A percentile compares a stretch with the other conserved stretches of the same genome.
Evolutionary conservation across 2,888 invertebrate genomes (phyloP).

Genomic region (Hedychridium roseum): DNA sequence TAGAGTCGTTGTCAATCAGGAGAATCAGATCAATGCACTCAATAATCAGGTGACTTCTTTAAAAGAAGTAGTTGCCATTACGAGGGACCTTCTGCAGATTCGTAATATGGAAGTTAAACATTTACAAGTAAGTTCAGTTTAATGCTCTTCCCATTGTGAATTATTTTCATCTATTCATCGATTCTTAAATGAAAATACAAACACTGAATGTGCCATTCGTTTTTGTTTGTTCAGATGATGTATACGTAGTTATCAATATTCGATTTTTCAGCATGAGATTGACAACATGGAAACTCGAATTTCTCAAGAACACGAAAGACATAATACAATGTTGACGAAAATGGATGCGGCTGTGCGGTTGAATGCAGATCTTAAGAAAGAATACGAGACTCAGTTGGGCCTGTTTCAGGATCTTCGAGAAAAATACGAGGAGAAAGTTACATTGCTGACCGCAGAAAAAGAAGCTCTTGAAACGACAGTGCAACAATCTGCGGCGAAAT

Average conservation of each 20-base stretch:
- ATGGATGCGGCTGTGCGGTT: conserved; percentile 76
- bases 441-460: conserved; percentile 68
- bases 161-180: too few species aligned
- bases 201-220: too few species aligned
- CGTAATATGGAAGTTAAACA: conserved; percentile 82
- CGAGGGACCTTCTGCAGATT: conserved; percentile 81
- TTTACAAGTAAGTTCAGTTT: conserved; percentile 67
- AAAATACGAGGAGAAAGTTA: conserved; percentile 74
- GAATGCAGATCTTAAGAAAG: conserved; percentile 78
- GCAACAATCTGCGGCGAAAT: too few species aligned
- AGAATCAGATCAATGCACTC: conserved; percentile 78
- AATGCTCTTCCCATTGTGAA: not conserved
- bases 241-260: not conserved
- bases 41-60: conserved; percentile 77
- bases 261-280: conserved; percentile 68
- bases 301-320: conserved; percentile 77
- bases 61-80: conserved; percentile 83
- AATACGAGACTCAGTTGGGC: conserved; percentile 80
- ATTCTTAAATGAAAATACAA: too few species aligned
- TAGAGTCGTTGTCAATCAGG: conserved; percentile 69
- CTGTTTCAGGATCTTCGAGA: conserved; percentile 75
- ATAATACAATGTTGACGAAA: conserved; percentile 73
- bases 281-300: conserved; percentile 75
- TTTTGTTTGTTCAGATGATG: too few species aligned
- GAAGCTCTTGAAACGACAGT: conserved; percentile 40